These are phyloP conservation scores for Lamellibrachia columna DNA, from an alignment of 2,888 invertebrate genomes.

Conservation along the genomic window DNA sequence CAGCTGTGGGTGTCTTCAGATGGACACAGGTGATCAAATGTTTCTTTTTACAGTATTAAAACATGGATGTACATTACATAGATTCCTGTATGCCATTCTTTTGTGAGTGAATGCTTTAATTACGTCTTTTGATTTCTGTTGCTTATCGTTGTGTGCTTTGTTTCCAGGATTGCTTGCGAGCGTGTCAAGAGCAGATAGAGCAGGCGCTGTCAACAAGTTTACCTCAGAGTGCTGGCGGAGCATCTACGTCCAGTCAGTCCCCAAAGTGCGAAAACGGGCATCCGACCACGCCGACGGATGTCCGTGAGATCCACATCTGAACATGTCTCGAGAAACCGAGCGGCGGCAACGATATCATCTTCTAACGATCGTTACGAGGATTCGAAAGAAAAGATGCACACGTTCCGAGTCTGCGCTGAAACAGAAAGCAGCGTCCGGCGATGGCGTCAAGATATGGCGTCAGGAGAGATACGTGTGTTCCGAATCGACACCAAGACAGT, in stretches of 20 bases:
- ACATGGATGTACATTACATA: not conserved
- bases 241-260: slow-evolving; percentile 17
- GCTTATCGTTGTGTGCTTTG: slow-evolving; percentile 18
- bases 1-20: not conserved
- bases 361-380: not conserved
- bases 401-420: too few relatives aligned
- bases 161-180: slow-evolving; percentile 59
- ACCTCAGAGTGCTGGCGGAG: slow-evolving; percentile 39
- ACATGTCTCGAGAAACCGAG: not conserved
- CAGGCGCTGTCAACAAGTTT: slow-evolving; percentile 57
- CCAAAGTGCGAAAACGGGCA: slow-evolving; percentile 36
- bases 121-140: too few relatives aligned
- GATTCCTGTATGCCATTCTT: not conserved
- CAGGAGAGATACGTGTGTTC: not conserved
- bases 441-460: not conserved
- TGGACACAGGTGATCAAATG: too few relatives aligned
- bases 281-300: slow-evolving; percentile 85
- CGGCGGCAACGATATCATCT: not conserved
- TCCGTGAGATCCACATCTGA: slow-evolving; percentile 77
- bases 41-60: not conserved
- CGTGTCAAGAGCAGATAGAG: slow-evolving; percentile 63
- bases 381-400: too few relatives aligned
- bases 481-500: not conserved
- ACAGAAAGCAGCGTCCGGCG: too few relatives aligned
- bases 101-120: slow-evolving; percentile 20